Percentiles rank a stretch among this genome's conserved stretches.
These are phyloP conservation scores for Umimayanthus kanabou DNA, from an alignment of 92 coral and sea anemone genomes.

Conservation along the genomic window DNA sequence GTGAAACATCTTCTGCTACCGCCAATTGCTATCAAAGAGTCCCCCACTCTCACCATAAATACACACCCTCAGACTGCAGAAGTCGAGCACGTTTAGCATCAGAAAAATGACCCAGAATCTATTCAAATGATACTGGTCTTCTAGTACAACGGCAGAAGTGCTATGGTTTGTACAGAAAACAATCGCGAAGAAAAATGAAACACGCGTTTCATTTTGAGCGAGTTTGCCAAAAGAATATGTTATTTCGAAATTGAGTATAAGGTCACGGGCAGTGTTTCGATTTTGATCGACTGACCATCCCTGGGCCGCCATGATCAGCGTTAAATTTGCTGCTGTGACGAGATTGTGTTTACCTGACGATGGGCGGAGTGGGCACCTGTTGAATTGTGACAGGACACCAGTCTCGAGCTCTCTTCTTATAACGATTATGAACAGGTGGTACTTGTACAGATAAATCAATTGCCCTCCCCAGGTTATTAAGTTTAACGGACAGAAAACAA, in stretches of 20 bases:
- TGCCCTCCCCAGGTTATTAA: not conserved
- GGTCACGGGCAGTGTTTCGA: conserved; percentile 38
- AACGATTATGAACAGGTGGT: conserved; percentile 5
- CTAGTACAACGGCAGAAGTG: not conserved
- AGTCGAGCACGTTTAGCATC: conserved; percentile 24
- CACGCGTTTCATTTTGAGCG: conserved; percentile 10
- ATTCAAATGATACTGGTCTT: not conserved
- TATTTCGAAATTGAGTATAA: conserved; percentile 42
- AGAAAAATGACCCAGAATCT: conserved; percentile 2
- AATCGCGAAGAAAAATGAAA: not conserved
- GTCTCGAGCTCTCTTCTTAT: not conserved
- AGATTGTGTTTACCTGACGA: conserved; percentile 8
- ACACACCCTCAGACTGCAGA: conserved; percentile 32
- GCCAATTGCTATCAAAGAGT: conserved; percentile 25
- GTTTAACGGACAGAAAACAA: too few species aligned
- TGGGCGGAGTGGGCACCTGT: conserved; percentile 24
- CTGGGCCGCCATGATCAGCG: conserved; percentile 45
- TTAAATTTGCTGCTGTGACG: conserved; percentile 57
- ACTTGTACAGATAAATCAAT: not conserved
- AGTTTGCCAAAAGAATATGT: not conserved
- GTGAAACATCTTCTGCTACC: conserved; percentile 23
- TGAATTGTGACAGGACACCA: not conserved
- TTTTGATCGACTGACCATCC: conserved; percentile 53
- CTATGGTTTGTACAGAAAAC: not conserved
- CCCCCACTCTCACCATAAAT: conserved; percentile 45